phyloP scores from a whole-genome alignment of 2,797 vertebrate genomes.

The Ptychobarbus kaznakovi region DNA sequence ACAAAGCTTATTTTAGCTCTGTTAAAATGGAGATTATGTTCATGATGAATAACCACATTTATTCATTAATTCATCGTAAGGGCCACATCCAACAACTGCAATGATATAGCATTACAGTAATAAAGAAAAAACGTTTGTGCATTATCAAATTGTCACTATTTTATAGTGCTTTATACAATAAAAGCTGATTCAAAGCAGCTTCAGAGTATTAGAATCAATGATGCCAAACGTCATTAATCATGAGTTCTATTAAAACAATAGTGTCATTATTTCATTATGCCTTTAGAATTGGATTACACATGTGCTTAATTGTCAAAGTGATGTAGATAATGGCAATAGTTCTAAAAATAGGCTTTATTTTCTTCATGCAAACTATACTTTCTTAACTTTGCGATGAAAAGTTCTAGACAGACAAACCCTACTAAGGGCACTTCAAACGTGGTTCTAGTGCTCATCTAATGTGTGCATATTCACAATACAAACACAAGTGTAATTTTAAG shows the following conservation, averaged over 20 bases:
- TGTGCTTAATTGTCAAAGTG: background rate
- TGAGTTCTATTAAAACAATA: background rate
- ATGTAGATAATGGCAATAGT: background rate
- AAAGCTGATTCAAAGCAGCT: background rate
- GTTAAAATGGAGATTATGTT: background rate
- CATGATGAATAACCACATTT: background rate
- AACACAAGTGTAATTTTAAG: background rate
- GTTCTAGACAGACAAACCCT: background rate
- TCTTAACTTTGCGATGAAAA: background rate
- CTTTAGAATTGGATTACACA: background rate
- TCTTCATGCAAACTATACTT: background rate
- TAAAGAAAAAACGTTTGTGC: background rate
- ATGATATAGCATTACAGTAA: background rate
- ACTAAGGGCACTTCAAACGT: background rate
- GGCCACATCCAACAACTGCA: background rate
- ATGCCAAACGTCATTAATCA: background rate
- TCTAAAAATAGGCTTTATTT: background rate
- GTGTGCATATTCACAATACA: background rate
- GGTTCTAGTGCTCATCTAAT: background rate
- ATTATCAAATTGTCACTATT: background rate
- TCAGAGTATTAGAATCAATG: background rate
- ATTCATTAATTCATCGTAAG: background rate
- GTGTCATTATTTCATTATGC: background rate
- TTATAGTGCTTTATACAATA: background rate
- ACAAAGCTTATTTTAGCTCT: background rate